Evolutionary conservation across 1,140 invertebrate species (phyloP), one percentile per base, ranked within the genome.

Genomic region (Acyrthosiphon pisum): DNA sequence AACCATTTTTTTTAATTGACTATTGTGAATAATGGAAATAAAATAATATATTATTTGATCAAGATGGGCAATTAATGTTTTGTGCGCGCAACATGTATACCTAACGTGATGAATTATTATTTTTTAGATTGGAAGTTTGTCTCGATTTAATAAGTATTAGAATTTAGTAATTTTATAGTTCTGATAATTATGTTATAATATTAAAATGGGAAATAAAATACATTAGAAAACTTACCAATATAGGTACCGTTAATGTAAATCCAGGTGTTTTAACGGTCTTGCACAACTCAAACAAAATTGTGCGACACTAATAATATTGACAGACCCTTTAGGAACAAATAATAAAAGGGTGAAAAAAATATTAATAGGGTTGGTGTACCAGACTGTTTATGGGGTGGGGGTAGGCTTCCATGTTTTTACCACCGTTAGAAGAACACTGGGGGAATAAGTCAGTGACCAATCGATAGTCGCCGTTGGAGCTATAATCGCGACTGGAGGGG

Each of bases 361-460:
- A 44, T 35, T 41, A 50, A 48, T 83, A 56, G 91, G 81, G 76
- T 84, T 9, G 91, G 68, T 14, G 44, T 23, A n/a, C n/a, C 9
- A 50, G 41, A 14, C 46, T 26, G 23, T 48, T 2, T 14, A 41
- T 18, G 81, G 46, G 50, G 30, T 48, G n/a, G 48, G 81, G 76
- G 91, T 35, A 84, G 35, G 81, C 91, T 41, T 86, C 91, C 91
- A 93, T 93, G 91, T 93, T 93, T 89, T 93, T 41, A 50, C 76
- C 91, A 35, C 35, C 26, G 48, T 56, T 53, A 30, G 46, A 93
- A 56, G 76, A 83, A 37, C 81, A 18, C 37, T 44, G 81, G 81
- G 81, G 91, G 48, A 56, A 86, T 86, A 93, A 93, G 91, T 93
- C 91, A n/a, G 91, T 86, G 81, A 93, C 91, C 91, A 93, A 93